These are phyloP conservation scores for Neodiprion lecontei DNA, from an alignment of 1,140 invertebrate genomes.

Conservation along the genomic window DNA sequence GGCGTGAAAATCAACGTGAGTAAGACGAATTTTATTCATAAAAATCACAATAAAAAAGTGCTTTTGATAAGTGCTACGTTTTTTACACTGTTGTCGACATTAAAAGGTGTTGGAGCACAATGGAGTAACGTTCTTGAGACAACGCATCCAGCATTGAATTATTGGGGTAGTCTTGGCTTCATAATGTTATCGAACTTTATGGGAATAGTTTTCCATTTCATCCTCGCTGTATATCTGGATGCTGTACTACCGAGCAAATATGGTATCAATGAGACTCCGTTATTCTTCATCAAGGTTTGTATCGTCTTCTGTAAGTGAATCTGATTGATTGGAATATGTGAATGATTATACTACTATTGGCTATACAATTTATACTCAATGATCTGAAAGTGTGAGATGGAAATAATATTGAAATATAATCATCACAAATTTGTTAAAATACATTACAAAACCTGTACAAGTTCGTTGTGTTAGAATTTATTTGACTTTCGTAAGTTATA, in stretches of 20 bases:
- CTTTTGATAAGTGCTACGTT: not conserved
- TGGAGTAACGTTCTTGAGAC: constrained; percentile 63
- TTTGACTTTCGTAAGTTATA: constrained; percentile 34
- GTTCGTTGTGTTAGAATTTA: not conserved
- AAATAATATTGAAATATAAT: not conserved
- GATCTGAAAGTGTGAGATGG: not conserved
- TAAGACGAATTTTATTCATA: constrained; percentile 12
- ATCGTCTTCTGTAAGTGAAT: constrained; percentile 16
- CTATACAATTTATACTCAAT: too few relatives aligned
- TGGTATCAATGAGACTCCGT: constrained; percentile 61
- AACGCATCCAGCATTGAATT: constrained; percentile 62
- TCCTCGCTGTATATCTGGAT: constrained; percentile 62
- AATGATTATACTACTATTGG: too few relatives aligned
- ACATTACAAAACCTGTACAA: too few relatives aligned
- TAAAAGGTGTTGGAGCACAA: constrained; percentile 62
- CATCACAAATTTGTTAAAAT: too few relatives aligned
- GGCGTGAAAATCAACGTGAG: constrained; percentile 36
- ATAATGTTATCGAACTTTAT: constrained; percentile 59
- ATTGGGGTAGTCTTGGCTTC: constrained; percentile 56
- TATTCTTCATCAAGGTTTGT: constrained; percentile 62
- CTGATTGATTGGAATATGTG: too few relatives aligned
- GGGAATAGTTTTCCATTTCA: constrained; percentile 56
- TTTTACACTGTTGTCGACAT: constrained; percentile 44
- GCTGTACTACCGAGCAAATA: constrained; percentile 62
- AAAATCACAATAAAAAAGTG: too few relatives aligned